Evolutionary conservation across 2,888 invertebrate species (phyloP), one percentile per base, ranked within the genome.

Genomic region (Stictocephala bisonia): DNA sequence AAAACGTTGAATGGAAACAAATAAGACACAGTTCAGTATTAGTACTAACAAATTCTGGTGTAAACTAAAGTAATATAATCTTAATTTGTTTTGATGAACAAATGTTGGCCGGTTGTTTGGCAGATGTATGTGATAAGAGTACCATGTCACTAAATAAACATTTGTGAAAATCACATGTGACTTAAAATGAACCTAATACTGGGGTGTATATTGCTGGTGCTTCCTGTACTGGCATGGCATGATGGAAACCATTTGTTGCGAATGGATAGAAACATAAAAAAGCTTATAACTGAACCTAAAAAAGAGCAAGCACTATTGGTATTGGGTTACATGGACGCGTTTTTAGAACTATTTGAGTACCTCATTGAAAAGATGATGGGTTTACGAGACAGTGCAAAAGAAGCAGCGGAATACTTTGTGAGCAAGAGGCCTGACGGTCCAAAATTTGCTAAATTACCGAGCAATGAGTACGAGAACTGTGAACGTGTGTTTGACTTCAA

Each of bases 401-500:
- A 60, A 22, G 60, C 60, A 18, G 60, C 60, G 7, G 60, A 60
- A 13, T 60, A 29, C 22, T 60, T 15, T 29, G 9, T 60, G 15
- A 6, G 11, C 3, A 60, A 60, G 40, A 60, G 60, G 40, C 60
- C 60, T 3, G 60, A 60, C 7, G 60, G 60, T 1, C 60, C 60
- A 35, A 60, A 56, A 13, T 60, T 60, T 35, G 60, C 60, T 1
- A 60, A 35, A 18, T 40, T 60, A 3, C 60, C 60, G 4, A 35
- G 3, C 40, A 29, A 60, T 7, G 60, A 35, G 9, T 60, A 60
- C 11, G 4, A 35, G 22, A 60, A 60, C n/a, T 60, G 60, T 60
- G 60, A 60, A 35, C 22, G 40, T 35, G 60, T 60, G 35, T 60
- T 60, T 40, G 60, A 60, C 35, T 60, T 60, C 20, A 40, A 60